Percentiles rank a stretch among this genome's conserved stretches.
These are phyloP conservation scores for Sanderia malayensis DNA, from an alignment of 30 jellyfish, hydroid and myxozoan genomes.

Conservation along the genomic window DNA sequence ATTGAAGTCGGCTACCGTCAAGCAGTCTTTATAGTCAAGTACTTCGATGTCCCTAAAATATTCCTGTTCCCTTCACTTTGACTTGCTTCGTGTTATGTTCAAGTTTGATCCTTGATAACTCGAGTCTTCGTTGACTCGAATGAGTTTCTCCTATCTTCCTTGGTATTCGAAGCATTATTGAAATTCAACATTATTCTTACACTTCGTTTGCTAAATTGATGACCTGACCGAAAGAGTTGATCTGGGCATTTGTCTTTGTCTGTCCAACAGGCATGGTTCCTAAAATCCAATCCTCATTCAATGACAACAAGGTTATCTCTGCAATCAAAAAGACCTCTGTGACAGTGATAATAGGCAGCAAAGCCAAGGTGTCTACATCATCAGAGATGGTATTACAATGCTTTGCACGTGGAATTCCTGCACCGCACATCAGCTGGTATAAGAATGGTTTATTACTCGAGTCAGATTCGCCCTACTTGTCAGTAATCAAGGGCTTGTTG, in stretches of 20 bases:
- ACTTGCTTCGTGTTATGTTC: no score
- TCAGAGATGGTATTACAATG: conserved; percentile 36
- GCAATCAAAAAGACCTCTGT: conserved; percentile 32
- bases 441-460: conserved; percentile 41
- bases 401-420: conserved; percentile 65
- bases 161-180: no score
- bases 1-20: no score
- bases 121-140: no score
- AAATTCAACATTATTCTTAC: no score
- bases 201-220: no score
- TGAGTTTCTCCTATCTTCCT: no score
- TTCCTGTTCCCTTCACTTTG: no score
- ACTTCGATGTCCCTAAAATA: no score
- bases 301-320: conserved; percentile 5
- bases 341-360: conserved; percentile 54
- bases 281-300: conserved; percentile 28
- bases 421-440: conserved; percentile 72
- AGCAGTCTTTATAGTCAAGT: no score
- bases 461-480: conserved; percentile 17
- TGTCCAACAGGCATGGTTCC: conserved; percentile 62
- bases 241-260: no score
- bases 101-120: not conserved
- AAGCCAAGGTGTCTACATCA: conserved; percentile 25
- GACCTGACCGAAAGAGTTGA: no score
- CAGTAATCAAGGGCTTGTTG: conserved; percentile 39